Conservation (phyloP, 1,140 invertebrate genomes). For the Cyclargus thomasi region DNA sequence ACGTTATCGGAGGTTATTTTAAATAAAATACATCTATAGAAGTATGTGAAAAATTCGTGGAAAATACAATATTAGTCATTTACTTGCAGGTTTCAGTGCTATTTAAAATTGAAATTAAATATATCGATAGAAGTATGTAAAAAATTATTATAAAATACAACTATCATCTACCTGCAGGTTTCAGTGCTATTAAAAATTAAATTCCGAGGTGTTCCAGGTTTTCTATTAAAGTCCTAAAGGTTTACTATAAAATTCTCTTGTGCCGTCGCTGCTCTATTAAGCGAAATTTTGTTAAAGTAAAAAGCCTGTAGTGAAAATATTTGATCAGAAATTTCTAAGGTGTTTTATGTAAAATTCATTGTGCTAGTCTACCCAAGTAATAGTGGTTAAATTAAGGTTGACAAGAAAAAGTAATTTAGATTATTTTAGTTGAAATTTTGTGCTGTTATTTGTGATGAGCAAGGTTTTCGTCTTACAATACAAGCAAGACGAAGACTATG, state of each 20-base stretch:
- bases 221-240: conserved; percentile 5
- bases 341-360: neutral
- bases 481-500: too few relatives aligned
- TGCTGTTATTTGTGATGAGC: too few relatives aligned
- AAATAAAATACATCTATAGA: too few relatives aligned
- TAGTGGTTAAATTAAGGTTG: too few relatives aligned
- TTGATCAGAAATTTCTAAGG: neutral
- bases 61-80: neutral
- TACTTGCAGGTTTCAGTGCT: neutral
- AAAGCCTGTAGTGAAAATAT: neutral
- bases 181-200: conserved; percentile 6
- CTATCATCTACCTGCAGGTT: neutral
- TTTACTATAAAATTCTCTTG: neutral
- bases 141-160: neutral
- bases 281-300: neutral
- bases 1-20: too few relatives aligned
- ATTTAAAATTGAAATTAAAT: too few relatives aligned
- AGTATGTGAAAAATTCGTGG: neutral
- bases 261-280: neutral
- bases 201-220: neutral
- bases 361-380: neutral
- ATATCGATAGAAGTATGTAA: too few relatives aligned
- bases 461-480: too few relatives aligned
- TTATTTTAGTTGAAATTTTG: too few relatives aligned
- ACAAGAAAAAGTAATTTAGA: too few relatives aligned